Percentiles rank a stretch among this genome's conserved stretches.
phyloP scores from a whole-genome alignment of 2,113 vertebrate species.

The Sinocyclocheilus anophthalmus region DNA sequence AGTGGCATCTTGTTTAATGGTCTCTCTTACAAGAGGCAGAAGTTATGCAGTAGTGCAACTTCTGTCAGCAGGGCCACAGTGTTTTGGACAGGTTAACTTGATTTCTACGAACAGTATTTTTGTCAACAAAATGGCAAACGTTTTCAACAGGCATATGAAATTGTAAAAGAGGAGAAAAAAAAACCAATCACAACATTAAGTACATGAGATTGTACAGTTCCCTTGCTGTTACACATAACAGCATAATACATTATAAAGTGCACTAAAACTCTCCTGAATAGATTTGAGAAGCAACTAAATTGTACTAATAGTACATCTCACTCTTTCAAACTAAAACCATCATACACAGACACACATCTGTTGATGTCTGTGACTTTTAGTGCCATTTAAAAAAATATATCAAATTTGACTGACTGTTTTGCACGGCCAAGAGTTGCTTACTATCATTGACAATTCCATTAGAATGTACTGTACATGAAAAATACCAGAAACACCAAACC shows the following conservation, averaged over 20 bases:
- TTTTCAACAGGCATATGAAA: constrained; percentile 4
- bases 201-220: not conserved
- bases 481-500: not conserved
- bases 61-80: constrained; percentile 24
- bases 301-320: not conserved
- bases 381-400: not conserved
- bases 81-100: constrained; percentile 21
- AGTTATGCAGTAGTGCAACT: not conserved
- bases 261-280: not conserved
- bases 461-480: constrained; percentile 16
- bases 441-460: not conserved
- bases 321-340: not conserved
- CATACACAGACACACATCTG: not conserved
- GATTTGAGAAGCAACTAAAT: not conserved
- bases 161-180: not conserved
- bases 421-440: not conserved
- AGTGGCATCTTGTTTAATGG: not conserved
- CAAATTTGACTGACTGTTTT: not conserved
- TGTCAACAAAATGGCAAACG: not conserved
- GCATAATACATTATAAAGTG: constrained; percentile 10
- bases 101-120: constrained; percentile 5
- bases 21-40: not conserved
- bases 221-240: constrained; percentile 4
- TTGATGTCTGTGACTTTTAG: not conserved
- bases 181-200: not conserved